These are phyloP conservation scores for Gadopsis bispinosus DNA, from an alignment of 2,797 vertebrate genomes.

Conservation along the genomic window DNA sequence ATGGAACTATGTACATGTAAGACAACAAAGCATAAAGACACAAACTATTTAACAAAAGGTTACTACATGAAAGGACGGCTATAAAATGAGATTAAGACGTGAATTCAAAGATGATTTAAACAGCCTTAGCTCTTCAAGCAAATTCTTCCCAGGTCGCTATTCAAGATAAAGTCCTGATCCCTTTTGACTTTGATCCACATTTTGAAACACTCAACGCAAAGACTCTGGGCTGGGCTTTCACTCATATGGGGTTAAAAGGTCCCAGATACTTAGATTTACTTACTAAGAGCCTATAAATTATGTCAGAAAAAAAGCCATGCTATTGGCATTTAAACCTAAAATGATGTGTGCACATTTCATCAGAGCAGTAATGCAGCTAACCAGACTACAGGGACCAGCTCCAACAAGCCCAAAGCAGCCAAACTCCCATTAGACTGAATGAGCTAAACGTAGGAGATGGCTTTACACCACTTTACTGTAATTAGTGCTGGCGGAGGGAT, in stretches of 20 bases:
- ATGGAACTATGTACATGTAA: slow-evolving; percentile 7
- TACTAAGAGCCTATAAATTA: slow-evolving; percentile 55
- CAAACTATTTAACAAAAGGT: slow-evolving; percentile 26
- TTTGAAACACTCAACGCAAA: slow-evolving; percentile 48
- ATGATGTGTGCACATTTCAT: slow-evolving; percentile 56
- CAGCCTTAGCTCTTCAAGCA: slow-evolving; percentile 31
- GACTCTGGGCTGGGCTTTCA: slow-evolving; percentile 38
- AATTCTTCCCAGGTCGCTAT: slow-evolving; percentile 27
- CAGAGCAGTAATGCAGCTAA: slow-evolving; percentile 56
- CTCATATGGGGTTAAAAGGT: slow-evolving; percentile 53
- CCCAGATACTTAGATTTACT: slow-evolving; percentile 50
- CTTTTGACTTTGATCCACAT: slow-evolving; percentile 51
- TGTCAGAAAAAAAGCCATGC: slow-evolving; percentile 49
- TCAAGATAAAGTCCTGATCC: slow-evolving; percentile 36
- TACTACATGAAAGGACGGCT: slow-evolving; percentile 27
- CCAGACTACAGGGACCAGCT: slow-evolving; percentile 63
- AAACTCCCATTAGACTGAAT: slow-evolving; percentile 69
- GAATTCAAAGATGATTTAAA: slow-evolving; percentile 31
- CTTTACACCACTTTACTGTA: slow-evolving; percentile 70
- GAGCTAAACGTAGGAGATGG: slow-evolving; percentile 59
- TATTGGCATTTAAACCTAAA: slow-evolving; percentile 50
- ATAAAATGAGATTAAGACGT: slow-evolving; percentile 36
- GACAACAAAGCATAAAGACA: slow-evolving; percentile 30
- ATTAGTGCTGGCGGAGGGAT: slow-evolving; percentile 66
- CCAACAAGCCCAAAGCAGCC: slow-evolving; percentile 67